A percentile compares a stretch with the other conserved stretches of the same genome.
phyloP scores from a whole-genome alignment of 1,140 invertebrate species.

The Megathymus violae region DNA sequence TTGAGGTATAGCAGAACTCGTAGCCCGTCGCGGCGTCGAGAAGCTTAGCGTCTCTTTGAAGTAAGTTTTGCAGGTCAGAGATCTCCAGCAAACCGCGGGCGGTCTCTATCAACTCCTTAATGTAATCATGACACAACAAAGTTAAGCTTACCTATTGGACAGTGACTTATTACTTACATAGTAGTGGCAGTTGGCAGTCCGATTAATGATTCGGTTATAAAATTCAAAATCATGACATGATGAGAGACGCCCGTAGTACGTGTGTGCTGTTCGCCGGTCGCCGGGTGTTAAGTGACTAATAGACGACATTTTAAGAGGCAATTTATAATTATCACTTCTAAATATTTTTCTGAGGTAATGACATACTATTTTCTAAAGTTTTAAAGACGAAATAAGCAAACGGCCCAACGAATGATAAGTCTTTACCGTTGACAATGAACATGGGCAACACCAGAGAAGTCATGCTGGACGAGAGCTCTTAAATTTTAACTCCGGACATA shows the following conservation, averaged over 20 bases:
- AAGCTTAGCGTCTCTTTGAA: slow-evolving; percentile 26
- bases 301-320: background rate
- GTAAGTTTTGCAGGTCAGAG: slow-evolving; percentile 13
- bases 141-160: slow-evolving; percentile 21
- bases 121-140: slow-evolving; percentile 30
- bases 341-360: background rate
- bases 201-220: background rate
- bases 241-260: too few relatives aligned
- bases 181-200: slow-evolving; percentile 1
- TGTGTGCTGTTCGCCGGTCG: background rate
- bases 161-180: slow-evolving; percentile 27
- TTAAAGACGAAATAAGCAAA: too few relatives aligned
- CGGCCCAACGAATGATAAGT: too few relatives aligned
- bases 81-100: slow-evolving; percentile 18
- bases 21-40: slow-evolving; percentile 20
- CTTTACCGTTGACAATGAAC: too few relatives aligned
- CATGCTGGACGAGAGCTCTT: too few relatives aligned
- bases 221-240: too few relatives aligned
- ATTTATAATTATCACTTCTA: background rate
- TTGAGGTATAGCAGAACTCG: slow-evolving; percentile 16
- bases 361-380: too few relatives aligned
- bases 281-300: background rate
- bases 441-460: too few relatives aligned
- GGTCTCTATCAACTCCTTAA: slow-evolving; percentile 21
- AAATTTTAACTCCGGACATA: too few relatives aligned